Evolutionary conservation across 37 sponge, comb jelly and placozoan species (phyloP), one percentile per base, ranked within the genome.

Genomic region (Theonella swinhoei): DNA sequence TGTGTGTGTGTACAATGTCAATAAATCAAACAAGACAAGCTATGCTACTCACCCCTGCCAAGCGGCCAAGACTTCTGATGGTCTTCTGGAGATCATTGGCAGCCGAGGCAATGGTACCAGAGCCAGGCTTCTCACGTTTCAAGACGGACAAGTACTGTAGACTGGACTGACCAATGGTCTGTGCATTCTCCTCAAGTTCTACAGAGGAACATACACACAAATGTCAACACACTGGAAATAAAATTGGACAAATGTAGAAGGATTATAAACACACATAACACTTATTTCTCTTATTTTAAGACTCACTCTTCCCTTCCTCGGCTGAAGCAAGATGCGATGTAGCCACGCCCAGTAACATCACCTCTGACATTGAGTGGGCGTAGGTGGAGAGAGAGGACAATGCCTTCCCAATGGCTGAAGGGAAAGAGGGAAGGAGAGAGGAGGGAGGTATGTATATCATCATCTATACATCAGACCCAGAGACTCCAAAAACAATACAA

Each of bases 331-430:
- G 74, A 68, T 85, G 81, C 0, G 85, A 84, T 30, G 82, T 75
- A 37, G 90, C 80, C 30, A 70, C 86, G 32, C 90, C 90, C 37
- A 84, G 85, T 22, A 80, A 42, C 76, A 90, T 76, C 20, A 90
- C 86, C 26, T 76, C 86, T 4, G 76, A 35, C 22, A 90, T 61
- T 4, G 66, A 29, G 65, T 90, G 90, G 36, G 86, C 68, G 23
- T 84, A 62, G 35, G 81, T 47, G 23, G 86, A 54, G 29, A 90
- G 81, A 54, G 34, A 63, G 3, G 70, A 65, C 39, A 90, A 43
- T 38, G 90, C 90, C 17, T 78, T 65, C 30, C 83, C 64, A 35
- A 88, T 58, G 38, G 78, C 78, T 83, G 71, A 17, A 47, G 26
- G n/a, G n/a, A n/a, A n/a, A n/a, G n/a, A n/a, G n/a, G n/a, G n/a